phyloP scores from a whole-genome alignment of 2,113 vertebrate species.

The Nycticebus coucang region DNA sequence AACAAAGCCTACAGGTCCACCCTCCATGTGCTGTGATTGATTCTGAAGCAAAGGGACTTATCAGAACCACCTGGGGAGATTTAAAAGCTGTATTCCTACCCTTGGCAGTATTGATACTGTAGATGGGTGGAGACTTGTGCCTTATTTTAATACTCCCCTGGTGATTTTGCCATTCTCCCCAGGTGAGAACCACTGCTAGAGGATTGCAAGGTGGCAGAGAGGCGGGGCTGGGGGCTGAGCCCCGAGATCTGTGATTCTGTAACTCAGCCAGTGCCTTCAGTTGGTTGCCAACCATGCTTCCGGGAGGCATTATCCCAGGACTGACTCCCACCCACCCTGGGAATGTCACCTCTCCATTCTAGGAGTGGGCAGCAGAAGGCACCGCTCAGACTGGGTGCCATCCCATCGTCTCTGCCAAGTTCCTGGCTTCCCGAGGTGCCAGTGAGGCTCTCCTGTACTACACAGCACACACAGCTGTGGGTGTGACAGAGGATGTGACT shows the following conservation, averaged over 20 bases:
- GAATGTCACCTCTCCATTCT: constrained; percentile 33
- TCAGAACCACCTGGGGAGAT: background rate
- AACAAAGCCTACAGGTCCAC: background rate
- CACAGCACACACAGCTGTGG: constrained; percentile 33
- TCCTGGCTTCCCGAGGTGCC: background rate
- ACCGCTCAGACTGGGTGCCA: background rate
- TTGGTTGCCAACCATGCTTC: background rate
- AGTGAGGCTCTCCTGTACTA: constrained; percentile 36
- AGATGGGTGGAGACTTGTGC: background rate
- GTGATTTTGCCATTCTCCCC: background rate
- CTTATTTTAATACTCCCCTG: background rate
- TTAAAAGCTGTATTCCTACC: background rate
- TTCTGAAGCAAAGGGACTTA: background rate
- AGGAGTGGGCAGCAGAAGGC: constrained; percentile 1
- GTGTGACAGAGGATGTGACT: background rate
- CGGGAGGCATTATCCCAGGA: background rate
- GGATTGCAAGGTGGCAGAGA: background rate
- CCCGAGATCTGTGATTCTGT: background rate
- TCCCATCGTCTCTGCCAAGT: background rate
- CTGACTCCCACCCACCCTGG: background rate
- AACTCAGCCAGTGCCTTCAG: background rate
- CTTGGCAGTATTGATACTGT: rapidly evolving
- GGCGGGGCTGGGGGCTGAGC: background rate
- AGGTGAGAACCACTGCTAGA: background rate
- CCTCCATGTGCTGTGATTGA: rapidly evolving